Evolutionary conservation across 1,140 invertebrate genomes (phyloP).

Genomic region (Ladona fulva): DNA sequence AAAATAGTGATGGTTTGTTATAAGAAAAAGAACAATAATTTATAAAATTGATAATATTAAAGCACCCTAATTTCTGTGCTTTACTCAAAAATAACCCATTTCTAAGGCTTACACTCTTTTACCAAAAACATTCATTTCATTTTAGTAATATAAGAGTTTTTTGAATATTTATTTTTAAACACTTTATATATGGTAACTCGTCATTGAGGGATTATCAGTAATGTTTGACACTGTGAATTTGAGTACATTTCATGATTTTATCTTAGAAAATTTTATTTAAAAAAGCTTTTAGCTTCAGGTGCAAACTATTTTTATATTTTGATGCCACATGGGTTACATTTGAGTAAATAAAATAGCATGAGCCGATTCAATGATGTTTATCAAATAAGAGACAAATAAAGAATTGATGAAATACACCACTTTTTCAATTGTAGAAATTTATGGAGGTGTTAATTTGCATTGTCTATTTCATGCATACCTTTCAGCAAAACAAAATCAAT

Average conservation of each 20-base stretch:
- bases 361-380: neutral
- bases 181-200: no score
- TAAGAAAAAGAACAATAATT: neutral
- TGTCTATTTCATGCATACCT: no score
- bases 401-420: neutral
- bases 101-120: neutral
- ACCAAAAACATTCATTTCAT: neutral
- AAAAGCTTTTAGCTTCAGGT: no score
- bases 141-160: no score
- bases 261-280: neutral
- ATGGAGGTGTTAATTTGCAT: no score
- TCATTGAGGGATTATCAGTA: neutral
- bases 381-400: neutral
- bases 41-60: neutral
- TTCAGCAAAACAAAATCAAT: no score
- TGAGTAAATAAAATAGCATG: neutral
- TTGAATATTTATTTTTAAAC: no score
- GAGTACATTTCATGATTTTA: neutral
- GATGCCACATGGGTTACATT: neutral
- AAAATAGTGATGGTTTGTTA: conserved; percentile 2
- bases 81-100: neutral
- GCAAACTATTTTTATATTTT: no score
- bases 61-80: neutral
- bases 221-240: neutral
- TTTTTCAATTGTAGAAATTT: no score